Evolutionary conservation across 2,888 invertebrate genomes (phyloP), one percentile per base, ranked within the genome.

Genomic region (Sarcophaga caerulescens): DNA sequence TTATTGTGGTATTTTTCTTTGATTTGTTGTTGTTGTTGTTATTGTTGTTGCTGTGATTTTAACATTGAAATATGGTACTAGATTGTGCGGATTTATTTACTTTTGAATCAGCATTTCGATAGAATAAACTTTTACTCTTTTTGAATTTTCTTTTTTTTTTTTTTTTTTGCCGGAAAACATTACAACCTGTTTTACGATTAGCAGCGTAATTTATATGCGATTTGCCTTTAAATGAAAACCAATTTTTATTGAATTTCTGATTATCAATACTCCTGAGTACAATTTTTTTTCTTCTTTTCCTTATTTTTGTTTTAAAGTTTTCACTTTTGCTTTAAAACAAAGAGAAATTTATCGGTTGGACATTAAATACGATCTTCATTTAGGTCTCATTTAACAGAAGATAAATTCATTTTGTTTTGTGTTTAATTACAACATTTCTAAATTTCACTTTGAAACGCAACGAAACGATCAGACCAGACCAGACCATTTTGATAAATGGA

Each of bases 11-110:
- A 14, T 14, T 47, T 47, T 52, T 4, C 14, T 17, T 52, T 1
- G 52, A 52, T 47, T 47, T 47, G 19, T 47, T 71, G 11, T 60
- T 35, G 8, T 78, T 19, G 19, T 45, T 71, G 11, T 60, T 35
- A 3, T 78, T 19, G 19, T 45, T 80, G 69, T 59, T 76, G 57
- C 8, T 59, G 75, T 25, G 44, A 83, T 77, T 68, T 86, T 77
- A 74, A 83, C 85, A 86, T 84, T 86, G 85, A 83, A 85, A 74
- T 83, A 85, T 79, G 83, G 83, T 60, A 85, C 85, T 85, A 80
- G 85, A 85, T 85, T 80, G 77, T 85, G 83, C 80, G 83, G 73
- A 86, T 83, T 77, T 83, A 83, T 83, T 85, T 71, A 66, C 52
- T 71, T 82, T 81, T 74, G 14, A 59, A 74, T 77, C 76, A 81